phyloP scores from a whole-genome alignment of 2,888 invertebrate genomes.

The Pyrrhia umbra region DNA sequence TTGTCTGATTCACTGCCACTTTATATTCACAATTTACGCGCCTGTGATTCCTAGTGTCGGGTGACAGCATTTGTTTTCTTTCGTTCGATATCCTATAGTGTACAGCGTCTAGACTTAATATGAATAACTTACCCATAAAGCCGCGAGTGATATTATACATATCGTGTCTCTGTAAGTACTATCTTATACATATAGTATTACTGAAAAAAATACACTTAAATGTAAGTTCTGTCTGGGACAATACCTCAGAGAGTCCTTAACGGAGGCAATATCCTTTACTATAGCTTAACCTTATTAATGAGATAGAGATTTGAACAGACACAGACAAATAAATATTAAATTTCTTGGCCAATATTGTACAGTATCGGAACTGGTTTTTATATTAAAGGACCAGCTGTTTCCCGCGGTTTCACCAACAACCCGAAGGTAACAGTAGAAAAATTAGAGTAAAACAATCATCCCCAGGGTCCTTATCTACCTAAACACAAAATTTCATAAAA shows the following conservation, averaged over 20 bases:
- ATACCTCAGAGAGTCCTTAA: constrained; percentile 6
- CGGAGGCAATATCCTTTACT: constrained; percentile 3
- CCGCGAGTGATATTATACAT: background rate
- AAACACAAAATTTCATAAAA: no score
- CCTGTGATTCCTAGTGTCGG: constrained; percentile 5
- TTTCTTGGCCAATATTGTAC: constrained; percentile 15
- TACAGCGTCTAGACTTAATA: constrained; percentile 44
- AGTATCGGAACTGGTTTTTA: constrained; percentile 19
- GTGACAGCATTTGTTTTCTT: constrained; percentile 7
- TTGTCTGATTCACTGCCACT: no score
- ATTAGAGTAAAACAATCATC: no score
- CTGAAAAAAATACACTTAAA: background rate
- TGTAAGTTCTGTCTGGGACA: constrained; percentile 1
- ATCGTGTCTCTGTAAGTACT: background rate
- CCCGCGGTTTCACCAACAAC: no score
- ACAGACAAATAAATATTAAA: constrained; percentile 40
- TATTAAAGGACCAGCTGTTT: no score
- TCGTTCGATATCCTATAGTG: constrained; percentile 15
- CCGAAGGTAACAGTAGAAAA: no score
- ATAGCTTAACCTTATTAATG: constrained; percentile 10
- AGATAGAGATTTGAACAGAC: constrained; percentile 1
- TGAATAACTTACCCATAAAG: background rate
- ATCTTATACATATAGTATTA: background rate
- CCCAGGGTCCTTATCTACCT: no score
- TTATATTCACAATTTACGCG: no score